Evolutionary conservation across 2,888 invertebrate genomes (phyloP).

Genomic region (Phyto melanocephala): DNA sequence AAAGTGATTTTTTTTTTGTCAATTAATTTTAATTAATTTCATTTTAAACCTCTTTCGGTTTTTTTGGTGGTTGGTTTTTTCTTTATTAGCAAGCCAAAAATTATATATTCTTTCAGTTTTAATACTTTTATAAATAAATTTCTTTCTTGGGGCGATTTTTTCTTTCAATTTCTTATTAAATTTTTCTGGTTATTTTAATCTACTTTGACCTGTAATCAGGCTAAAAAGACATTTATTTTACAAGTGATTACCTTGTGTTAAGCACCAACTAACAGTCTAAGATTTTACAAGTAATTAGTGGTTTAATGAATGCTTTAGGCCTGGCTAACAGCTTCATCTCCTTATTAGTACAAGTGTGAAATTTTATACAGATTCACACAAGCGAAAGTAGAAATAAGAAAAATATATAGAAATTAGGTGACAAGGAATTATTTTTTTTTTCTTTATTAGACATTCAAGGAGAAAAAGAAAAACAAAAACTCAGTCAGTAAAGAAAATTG

Average conservation of each 20-base stretch:
- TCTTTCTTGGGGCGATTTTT: neutral
- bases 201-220: conserved; percentile 56
- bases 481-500: neutral
- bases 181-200: conserved; percentile 18
- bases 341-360: conserved; percentile 59
- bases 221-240: conserved; percentile 55
- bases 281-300: conserved; percentile 64
- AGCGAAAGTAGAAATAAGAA: conserved; percentile 24
- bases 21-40: conserved; percentile 48
- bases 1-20: too few species aligned
- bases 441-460: neutral
- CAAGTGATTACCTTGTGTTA: conserved; percentile 55
- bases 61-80: neutral
- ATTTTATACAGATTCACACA: conserved; percentile 19
- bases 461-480: neutral
- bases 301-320: conserved; percentile 59
- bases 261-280: conserved; percentile 42
- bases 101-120: neutral
- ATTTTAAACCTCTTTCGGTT: neutral
- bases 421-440: conserved; percentile 47
- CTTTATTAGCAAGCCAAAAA: neutral
- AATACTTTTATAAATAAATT: neutral
- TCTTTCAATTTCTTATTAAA: neutral
- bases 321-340: conserved; percentile 38
- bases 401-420: conserved; percentile 50